Evolutionary conservation across 2,113 vertebrate genomes (phyloP), one percentile per base, ranked within the genome.

Genomic region (Cygnus atratus): DNA sequence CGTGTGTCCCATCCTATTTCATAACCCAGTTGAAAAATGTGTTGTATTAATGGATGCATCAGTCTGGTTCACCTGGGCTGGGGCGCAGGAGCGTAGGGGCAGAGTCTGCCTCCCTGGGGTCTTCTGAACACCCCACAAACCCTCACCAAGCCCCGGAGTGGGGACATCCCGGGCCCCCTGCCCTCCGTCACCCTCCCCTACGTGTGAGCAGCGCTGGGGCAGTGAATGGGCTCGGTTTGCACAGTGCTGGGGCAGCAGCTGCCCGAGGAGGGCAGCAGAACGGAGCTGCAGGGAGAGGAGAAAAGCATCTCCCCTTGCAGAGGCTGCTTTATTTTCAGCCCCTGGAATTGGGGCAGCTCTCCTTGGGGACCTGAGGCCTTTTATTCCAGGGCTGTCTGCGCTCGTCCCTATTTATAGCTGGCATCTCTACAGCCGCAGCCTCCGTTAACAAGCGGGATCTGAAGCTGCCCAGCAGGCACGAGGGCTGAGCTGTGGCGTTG

Each of bases 311-410:
- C 46, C 44, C 37, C 6, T 54, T 67, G 37, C 57, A 29, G 63
- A 0, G 0, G 3, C 39, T 33, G n/a, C 13, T 95, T 94, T 77
- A 74, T 78, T 66, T 35, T 48, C 0, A 0, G 72, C 39, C 15
- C 78, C 79, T 65, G 33, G 52, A 96, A 92, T 2, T 75, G 61
- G 83, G 70, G n/a, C 70, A 86, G 80, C 20, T 78, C 24, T 74
- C 88, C 58, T 19, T 1, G 0, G 85, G 39, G 75, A 90, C 33
- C 0, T 0, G 57, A 46, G 20, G 15, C 21, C 13, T 82, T 79
- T 90, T 46, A 43, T 62, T 31, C 55, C 59, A 17, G 26, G 25
- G 37, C 65, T 88, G 80, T 29, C 76, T 92, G 48, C 1, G 2
- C 76, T 88, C 43, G 52, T 61, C 28, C 67, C 85, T 96, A 41